Conservation (phyloP, 2,888 invertebrate species). For the Leptarthrus brevirostris region DNA sequence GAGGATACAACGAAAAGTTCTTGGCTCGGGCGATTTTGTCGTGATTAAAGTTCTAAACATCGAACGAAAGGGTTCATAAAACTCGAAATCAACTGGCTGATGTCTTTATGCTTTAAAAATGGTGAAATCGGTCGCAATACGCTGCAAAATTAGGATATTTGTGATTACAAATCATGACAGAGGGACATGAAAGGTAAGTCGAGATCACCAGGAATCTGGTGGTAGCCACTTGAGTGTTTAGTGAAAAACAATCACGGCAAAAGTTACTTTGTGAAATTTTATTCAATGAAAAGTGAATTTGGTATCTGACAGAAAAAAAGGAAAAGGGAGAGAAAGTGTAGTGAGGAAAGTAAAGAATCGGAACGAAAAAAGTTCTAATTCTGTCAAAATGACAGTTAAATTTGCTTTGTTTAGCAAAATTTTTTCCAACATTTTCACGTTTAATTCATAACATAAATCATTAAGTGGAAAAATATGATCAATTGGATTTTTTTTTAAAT, state of each 20-base stretch:
- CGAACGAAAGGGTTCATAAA: constrained; percentile 3
- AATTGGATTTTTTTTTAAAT: not conserved
- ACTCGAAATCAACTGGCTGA: constrained; percentile 64
- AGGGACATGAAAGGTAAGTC: constrained; percentile 90
- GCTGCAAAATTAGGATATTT: constrained; percentile 86
- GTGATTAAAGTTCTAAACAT: not conserved
- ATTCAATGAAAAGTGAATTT: not conserved
- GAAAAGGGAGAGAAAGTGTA: not conserved
- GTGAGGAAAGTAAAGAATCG: not conserved
- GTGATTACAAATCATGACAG: constrained; percentile 89
- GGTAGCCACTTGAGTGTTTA: not conserved
- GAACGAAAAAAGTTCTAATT: not conserved
- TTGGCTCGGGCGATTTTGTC: not conserved
- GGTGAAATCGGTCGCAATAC: constrained; percentile 82
- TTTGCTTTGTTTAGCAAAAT: not conserved
- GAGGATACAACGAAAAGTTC: not conserved
- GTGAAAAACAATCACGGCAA: constrained; percentile 1
- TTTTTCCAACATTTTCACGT: too few relatives aligned
- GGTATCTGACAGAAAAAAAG: not conserved
- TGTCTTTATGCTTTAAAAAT: constrained; percentile 85
- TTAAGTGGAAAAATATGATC: too few relatives aligned
- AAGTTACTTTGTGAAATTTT: not conserved
- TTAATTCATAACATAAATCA: too few relatives aligned
- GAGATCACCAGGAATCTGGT: not conserved
- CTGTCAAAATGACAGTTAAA: not conserved